Evolutionary conservation across 2,113 vertebrate genomes (phyloP).

Genomic region (Myotis yumanensis): DNA sequence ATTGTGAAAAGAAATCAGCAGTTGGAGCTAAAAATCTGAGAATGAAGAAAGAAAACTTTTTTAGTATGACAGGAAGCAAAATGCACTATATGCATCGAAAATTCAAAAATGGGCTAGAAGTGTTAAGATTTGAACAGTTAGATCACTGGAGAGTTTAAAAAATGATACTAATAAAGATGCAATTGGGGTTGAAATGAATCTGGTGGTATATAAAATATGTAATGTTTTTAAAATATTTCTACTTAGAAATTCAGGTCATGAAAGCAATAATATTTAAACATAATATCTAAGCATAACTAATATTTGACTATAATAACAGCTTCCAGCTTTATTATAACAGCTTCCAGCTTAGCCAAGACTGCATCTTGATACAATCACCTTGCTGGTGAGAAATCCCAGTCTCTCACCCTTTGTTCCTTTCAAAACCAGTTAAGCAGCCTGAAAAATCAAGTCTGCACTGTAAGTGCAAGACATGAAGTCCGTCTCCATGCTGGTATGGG

Average conservation of each 20-base stretch:
- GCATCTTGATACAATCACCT: neutral
- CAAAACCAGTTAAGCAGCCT: neutral
- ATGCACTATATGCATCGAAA: neutral
- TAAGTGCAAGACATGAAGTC: neutral
- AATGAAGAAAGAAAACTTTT: neutral
- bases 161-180: neutral
- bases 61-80: neutral
- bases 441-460: neutral
- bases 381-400: neutral
- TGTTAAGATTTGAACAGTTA: neutral
- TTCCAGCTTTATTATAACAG: neutral
- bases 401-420: neutral
- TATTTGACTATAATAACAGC: neutral
- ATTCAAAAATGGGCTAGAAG: neutral
- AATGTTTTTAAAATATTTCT: neutral
- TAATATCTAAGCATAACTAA: neutral
- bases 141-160: neutral
- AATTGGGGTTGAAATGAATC: neutral
- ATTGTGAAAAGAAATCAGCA: neutral
- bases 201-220: neutral
- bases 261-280: conserved; percentile 11
- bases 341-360: neutral
- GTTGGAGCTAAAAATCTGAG: neutral
- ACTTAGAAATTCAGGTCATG: neutral
- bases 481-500: neutral